Conservation (phyloP, 2,113 vertebrate species). For the Salvelinus alpinus region DNA sequence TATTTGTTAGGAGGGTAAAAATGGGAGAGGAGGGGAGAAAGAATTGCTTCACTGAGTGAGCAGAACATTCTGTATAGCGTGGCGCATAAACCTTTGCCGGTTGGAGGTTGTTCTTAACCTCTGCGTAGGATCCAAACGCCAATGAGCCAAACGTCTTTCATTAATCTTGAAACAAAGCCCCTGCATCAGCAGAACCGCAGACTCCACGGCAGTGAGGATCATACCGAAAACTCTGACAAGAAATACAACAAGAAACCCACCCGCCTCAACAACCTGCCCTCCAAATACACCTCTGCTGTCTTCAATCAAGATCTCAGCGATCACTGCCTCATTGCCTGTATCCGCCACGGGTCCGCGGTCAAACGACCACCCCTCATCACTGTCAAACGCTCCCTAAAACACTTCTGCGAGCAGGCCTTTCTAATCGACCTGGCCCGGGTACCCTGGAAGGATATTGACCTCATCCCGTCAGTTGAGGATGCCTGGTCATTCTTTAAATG, state of each 20-base stretch:
- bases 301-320: too few species aligned
- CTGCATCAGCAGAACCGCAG: constrained; percentile 67
- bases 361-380: too few species aligned
- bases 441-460: too few species aligned
- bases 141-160: constrained; percentile 64
- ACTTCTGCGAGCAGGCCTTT: too few species aligned
- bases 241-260: constrained; percentile 17
- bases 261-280: too few species aligned
- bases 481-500: too few species aligned
- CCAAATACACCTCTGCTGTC: too few species aligned
- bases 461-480: too few species aligned
- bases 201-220: constrained; percentile 42
- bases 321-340: too few species aligned
- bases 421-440: too few species aligned
- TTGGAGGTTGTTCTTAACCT: constrained; percentile 65
- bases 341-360: too few species aligned
- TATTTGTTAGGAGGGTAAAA: constrained; percentile 48
- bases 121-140: constrained; percentile 60
- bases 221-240: constrained; percentile 23
- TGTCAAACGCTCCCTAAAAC: too few species aligned
- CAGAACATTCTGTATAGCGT: not conserved
- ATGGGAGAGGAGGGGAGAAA: constrained; percentile 37
- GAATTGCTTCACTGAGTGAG: constrained; percentile 47
- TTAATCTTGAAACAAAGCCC: constrained; percentile 68
- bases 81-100: constrained; percentile 19